These are phyloP conservation scores for Elephas maximus DNA, from an alignment of 2,113 vertebrate species.

Conservation along the genomic window DNA sequence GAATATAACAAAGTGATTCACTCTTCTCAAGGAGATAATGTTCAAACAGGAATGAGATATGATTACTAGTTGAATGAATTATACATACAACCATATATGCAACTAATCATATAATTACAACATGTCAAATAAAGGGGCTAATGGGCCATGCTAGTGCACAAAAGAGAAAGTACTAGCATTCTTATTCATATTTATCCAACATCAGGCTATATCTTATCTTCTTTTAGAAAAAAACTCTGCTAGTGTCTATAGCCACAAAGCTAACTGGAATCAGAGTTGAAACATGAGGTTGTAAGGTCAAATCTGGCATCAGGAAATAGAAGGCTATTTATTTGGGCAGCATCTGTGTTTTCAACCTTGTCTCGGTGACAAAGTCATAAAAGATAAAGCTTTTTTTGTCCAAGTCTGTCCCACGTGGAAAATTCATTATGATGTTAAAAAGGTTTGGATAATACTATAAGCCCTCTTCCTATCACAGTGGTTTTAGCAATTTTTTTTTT, in stretches of 20 bases:
- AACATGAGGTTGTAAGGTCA: not conserved
- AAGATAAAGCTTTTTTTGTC: not conserved
- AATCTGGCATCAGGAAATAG: not conserved
- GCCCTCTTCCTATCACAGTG: not conserved
- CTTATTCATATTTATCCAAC: not conserved
- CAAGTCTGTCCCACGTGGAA: not conserved
- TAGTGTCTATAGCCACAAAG: not conserved
- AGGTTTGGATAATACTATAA: not conserved
- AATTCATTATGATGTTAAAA: not conserved
- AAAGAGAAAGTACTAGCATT: not conserved
- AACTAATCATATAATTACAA: not conserved
- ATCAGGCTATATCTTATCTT: not conserved
- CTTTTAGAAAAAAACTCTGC: not conserved
- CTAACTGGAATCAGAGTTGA: not conserved
- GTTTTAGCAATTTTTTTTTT: not conserved
- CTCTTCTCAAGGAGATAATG: not conserved
- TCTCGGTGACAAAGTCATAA: not conserved
- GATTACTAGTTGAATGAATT: not conserved
- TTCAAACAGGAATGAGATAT: not conserved
- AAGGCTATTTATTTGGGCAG: not conserved
- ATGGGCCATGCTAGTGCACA: not conserved
- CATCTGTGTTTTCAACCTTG: not conserved
- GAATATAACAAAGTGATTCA: not conserved
- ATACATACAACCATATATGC: not conserved
- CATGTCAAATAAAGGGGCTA: not conserved